Evolutionary conservation across 2,888 invertebrate genomes (phyloP).

Genomic region (Euphydryas editha): DNA sequence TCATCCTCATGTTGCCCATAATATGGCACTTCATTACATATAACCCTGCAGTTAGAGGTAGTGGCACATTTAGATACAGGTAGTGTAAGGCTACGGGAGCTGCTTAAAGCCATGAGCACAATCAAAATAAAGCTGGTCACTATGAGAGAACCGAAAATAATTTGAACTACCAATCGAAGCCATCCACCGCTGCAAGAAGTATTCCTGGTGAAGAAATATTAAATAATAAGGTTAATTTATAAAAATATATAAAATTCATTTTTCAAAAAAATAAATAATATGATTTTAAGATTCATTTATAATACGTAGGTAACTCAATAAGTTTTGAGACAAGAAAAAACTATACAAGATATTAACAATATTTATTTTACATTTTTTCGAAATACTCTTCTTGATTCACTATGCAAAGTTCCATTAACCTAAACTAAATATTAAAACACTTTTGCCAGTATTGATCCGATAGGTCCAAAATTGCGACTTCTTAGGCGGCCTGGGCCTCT

Average conservation of each 20-base stretch:
- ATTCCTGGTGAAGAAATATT: slow-evolving; percentile 51
- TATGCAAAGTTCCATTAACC: too few species aligned
- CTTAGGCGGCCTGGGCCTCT: too few species aligned
- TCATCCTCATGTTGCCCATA: slow-evolving; percentile 54
- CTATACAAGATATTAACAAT: too few species aligned
- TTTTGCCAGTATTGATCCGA: too few species aligned
- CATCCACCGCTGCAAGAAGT: slow-evolving; percentile 71
- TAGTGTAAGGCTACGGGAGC: slow-evolving; percentile 12
- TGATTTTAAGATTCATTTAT: too few species aligned
- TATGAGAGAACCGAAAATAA: slow-evolving; percentile 64
- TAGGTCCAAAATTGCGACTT: too few species aligned
- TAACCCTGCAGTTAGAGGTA: slow-evolving; percentile 54
- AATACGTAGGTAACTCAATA: too few species aligned
- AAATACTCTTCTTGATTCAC: too few species aligned
- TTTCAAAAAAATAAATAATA: background rate
- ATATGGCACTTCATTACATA: slow-evolving; percentile 56
- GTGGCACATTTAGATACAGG: slow-evolving; percentile 46
- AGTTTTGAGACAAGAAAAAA: too few species aligned
- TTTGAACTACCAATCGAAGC: slow-evolving; percentile 64
- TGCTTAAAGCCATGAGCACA: slow-evolving; percentile 57
- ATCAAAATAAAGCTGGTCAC: slow-evolving; percentile 69
- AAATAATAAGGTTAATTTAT: background rate
- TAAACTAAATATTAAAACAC: too few species aligned
- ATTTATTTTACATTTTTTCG: too few species aligned
- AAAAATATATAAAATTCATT: background rate